Percentiles rank a stretch among this genome's conserved stretches.
These are phyloP conservation scores for Onychomys leucogaster DNA, from an alignment of 2,797 vertebrate species.

Conservation along the genomic window DNA sequence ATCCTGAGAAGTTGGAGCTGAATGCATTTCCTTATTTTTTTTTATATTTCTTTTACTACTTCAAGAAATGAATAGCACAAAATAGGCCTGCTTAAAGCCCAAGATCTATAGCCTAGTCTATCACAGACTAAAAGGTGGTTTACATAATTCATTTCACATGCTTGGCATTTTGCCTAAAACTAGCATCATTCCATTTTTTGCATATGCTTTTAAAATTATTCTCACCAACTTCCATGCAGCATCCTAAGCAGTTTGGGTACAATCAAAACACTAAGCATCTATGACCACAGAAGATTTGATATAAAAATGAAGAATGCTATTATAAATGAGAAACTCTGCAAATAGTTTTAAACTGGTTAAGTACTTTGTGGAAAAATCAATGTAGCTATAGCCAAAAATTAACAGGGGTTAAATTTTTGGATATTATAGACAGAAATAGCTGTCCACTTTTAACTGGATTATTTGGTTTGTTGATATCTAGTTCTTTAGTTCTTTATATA, in stretches of 20 bases:
- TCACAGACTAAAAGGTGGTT: neutral
- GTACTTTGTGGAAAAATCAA: neutral
- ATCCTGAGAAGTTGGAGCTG: neutral
- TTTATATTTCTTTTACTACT: neutral
- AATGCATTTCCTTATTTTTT: neutral
- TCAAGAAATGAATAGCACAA: neutral
- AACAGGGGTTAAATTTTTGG: neutral
- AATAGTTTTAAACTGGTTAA: neutral
- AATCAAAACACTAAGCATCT: neutral
- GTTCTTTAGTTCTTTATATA: neutral
- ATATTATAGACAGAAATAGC: neutral
- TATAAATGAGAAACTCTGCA: neutral
- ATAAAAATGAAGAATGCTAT: neutral
- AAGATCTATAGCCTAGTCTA: neutral
- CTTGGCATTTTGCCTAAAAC: constrained; percentile 3
- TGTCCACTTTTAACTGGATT: neutral
- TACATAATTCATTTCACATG: neutral
- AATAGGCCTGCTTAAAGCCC: neutral
- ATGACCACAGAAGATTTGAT: neutral
- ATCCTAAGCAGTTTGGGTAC: neutral
- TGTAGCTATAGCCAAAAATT: neutral
- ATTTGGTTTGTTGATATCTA: neutral
- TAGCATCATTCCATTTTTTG: neutral
- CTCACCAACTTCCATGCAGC: neutral
- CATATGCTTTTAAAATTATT: neutral